Evolutionary conservation across 2,113 vertebrate species (phyloP).

Genomic region (Coracopsis vasa): DNA sequence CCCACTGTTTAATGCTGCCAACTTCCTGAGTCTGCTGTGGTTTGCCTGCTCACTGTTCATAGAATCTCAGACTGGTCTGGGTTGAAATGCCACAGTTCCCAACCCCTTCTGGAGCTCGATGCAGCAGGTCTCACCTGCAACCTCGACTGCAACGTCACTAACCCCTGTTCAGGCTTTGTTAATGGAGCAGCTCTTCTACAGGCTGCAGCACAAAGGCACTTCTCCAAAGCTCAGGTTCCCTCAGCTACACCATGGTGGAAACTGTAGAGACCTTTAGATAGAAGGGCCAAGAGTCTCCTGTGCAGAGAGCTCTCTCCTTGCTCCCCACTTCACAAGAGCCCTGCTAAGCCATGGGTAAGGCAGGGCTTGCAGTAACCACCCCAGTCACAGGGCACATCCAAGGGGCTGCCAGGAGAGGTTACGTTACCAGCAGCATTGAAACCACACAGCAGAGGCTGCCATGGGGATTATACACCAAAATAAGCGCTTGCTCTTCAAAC

Average conservation of each 20-base stretch:
- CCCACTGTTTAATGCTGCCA: background rate
- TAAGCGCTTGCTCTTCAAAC: background rate
- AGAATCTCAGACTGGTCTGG: background rate
- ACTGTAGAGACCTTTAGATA: background rate
- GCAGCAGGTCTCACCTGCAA: background rate
- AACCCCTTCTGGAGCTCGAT: background rate
- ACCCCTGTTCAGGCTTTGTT: background rate
- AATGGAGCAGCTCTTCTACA: background rate
- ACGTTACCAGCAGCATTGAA: background rate
- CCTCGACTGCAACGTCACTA: slow-evolving; percentile 7
- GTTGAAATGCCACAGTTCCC: background rate
- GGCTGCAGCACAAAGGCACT: background rate
- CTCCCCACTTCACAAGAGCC: background rate
- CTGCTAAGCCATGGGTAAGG: background rate
- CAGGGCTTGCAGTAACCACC: background rate
- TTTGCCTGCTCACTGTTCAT: background rate
- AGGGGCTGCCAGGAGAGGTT: background rate
- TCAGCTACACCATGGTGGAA: background rate
- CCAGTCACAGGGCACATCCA: background rate
- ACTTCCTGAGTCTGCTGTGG: background rate
- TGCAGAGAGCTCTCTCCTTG: accelerated
- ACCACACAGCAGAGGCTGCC: background rate
- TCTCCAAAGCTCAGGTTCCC: slow-evolving; percentile 30
- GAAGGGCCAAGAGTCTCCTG: background rate
- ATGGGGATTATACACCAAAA: background rate